Conservation (phyloP, 1,140 invertebrate species). For the Trichonephila clavipes region DNA sequence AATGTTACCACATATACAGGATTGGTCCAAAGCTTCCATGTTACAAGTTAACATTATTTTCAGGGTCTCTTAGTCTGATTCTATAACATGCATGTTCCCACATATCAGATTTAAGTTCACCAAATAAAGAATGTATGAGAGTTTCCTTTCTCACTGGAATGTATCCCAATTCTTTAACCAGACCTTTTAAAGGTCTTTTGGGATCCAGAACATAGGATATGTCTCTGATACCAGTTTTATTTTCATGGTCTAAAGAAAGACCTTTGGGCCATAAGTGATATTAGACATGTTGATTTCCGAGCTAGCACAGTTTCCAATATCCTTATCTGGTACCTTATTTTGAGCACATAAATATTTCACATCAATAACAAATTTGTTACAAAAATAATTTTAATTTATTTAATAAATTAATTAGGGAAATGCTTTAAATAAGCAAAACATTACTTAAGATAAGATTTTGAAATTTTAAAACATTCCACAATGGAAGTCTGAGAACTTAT, state of each 20-base stretch:
- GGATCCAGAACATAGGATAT: neutral
- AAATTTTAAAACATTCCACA: too few species aligned
- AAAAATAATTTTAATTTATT: too few species aligned
- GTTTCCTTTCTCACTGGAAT: slow-evolving; percentile 5
- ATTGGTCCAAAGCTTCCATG: neutral
- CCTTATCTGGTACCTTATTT: neutral
- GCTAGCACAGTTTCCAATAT: neutral
- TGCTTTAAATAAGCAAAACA: too few species aligned
- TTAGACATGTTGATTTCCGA: neutral
- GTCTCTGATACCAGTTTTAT: neutral
- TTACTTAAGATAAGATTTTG: too few species aligned
- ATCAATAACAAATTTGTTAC: too few species aligned
- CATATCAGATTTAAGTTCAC: neutral
- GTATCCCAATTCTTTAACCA: neutral
- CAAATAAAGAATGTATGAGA: neutral
- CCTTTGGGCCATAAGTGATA: neutral
- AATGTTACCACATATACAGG: neutral
- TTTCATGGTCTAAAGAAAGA: neutral
- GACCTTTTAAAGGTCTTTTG: slow-evolving; percentile 26
- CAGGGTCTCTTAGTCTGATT: neutral
- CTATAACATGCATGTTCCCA: neutral
- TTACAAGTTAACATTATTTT: neutral
- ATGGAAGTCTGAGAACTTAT: too few species aligned
- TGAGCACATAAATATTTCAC: too few species aligned
- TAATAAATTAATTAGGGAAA: too few species aligned